A percentile compares a stretch with the other conserved stretches of the same genome.
phyloP scores from a whole-genome alignment of 2,888 invertebrate genomes.

The Amphipyra berbera region DNA sequence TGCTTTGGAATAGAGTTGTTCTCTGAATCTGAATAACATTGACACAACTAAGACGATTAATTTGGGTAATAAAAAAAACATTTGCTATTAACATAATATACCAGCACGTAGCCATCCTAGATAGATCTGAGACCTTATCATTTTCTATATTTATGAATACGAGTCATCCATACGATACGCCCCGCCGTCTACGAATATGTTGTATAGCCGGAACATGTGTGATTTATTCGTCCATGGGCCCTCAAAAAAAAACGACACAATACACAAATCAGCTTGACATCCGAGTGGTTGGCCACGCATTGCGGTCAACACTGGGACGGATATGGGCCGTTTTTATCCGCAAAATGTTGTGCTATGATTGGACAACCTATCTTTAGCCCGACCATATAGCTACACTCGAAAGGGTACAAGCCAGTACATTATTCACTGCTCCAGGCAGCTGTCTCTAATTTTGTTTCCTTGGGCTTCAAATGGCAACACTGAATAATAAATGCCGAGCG shows the following conservation, averaged over 20 bases:
- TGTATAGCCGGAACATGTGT: conserved; percentile 26
- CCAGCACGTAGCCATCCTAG: too few relatives aligned
- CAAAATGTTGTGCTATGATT: conserved; percentile 31
- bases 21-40: too few relatives aligned
- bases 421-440: conserved; percentile 56
- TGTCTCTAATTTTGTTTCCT: conserved; percentile 57
- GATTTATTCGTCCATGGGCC: conserved; percentile 51
- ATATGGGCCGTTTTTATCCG: conserved; percentile 49
- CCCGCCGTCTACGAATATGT: conserved; percentile 6
- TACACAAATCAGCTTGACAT: conserved; percentile 62
- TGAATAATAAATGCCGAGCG: conserved; percentile 53
- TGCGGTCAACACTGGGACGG: conserved; percentile 43
- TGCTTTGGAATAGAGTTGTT: background rate
- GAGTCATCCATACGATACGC: background rate
- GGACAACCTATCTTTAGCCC: conserved; percentile 19
- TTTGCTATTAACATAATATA: too few relatives aligned
- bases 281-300: conserved; percentile 48
- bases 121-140: too few relatives aligned
- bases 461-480: conserved; percentile 39
- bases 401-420: conserved; percentile 50
- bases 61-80: background rate
- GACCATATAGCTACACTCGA: conserved; percentile 1
- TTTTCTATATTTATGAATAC: background rate
- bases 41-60: too few relatives aligned
- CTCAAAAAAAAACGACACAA: conserved; percentile 49